A percentile compares a stretch with the other conserved stretches of the same genome.
phyloP scores from a whole-genome alignment of 2,888 invertebrate genomes.

The Ctenicera cuprea region DNA sequence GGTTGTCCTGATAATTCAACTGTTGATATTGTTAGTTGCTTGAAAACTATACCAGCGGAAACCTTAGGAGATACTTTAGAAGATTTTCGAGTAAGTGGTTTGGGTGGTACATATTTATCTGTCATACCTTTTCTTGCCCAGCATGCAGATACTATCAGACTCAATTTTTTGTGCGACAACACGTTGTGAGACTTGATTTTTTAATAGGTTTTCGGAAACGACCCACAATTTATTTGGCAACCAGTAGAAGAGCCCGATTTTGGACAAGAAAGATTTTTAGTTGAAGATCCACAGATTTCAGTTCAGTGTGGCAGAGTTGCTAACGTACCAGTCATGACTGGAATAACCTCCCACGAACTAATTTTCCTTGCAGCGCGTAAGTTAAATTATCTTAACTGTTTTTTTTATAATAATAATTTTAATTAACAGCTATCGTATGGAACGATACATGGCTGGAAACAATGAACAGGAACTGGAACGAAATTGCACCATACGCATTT shows the following conservation, averaged over 20 bases:
- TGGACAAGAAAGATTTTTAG: slow-evolving; percentile 79
- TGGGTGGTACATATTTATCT: no score
- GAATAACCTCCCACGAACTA: slow-evolving; percentile 80
- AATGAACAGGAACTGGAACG: slow-evolving; percentile 78
- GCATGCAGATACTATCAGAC: no score
- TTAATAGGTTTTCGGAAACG: slow-evolving; percentile 73
- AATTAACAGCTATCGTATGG: slow-evolving; percentile 3
- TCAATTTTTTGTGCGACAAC: no score
- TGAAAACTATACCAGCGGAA: slow-evolving; percentile 75
- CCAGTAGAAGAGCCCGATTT: slow-evolving; percentile 80
- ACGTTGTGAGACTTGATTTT: background rate
- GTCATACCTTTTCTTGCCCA: no score
- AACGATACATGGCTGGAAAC: slow-evolving; percentile 65
- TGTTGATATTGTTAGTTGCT: slow-evolving; percentile 76
- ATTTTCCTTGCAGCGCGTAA: slow-evolving; percentile 77
- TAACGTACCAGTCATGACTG: slow-evolving; percentile 79
- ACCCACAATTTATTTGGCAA: slow-evolving; percentile 76
- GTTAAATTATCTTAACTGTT: slow-evolving; percentile 60
- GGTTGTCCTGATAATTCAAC: slow-evolving; percentile 76
- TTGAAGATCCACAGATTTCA: slow-evolving; percentile 76
- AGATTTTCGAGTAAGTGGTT: slow-evolving; percentile 73
- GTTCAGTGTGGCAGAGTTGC: slow-evolving; percentile 75
- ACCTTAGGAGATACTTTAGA: slow-evolving; percentile 73
- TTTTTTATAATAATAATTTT: background rate
- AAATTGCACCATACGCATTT: slow-evolving; percentile 81